A percentile compares a stretch with the other conserved stretches of the same genome.
Conservation (phyloP, 2,888 invertebrate species). For the Anodontia alba region DNA sequence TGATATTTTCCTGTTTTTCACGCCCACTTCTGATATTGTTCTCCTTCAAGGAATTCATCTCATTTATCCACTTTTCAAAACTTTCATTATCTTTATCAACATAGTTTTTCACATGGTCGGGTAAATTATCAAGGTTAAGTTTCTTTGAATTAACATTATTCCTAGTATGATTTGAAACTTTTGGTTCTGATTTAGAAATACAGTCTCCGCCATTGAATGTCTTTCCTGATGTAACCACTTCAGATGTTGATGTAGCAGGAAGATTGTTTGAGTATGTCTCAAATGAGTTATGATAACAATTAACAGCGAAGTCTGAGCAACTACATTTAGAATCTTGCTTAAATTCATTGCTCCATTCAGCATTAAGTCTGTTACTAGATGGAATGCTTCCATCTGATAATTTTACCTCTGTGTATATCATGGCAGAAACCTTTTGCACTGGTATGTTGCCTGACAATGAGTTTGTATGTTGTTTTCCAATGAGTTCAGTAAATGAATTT, state of each 20-base stretch:
- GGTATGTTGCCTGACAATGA: too few relatives aligned
- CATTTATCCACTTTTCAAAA: slow-evolving; percentile 84
- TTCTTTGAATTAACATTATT: not conserved
- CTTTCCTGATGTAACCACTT: not conserved
- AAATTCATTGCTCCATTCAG: not conserved
- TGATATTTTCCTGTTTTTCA: slow-evolving; percentile 77
- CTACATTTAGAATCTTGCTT: not conserved
- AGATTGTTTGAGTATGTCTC: not conserved
- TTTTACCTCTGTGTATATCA: too few relatives aligned
- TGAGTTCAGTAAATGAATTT: not conserved
- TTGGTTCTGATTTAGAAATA: not conserved
- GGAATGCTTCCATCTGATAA: too few relatives aligned
- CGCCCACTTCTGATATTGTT: slow-evolving; percentile 75
- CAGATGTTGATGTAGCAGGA: not conserved
- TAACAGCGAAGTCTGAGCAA: not conserved
- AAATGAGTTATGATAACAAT: not conserved
- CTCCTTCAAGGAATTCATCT: slow-evolving; percentile 71
- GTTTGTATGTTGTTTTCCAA: not conserved
- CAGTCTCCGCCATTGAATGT: not conserved
- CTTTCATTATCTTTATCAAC: slow-evolving; percentile 83
- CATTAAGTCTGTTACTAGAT: not conserved
- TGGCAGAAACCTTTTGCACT: too few relatives aligned
- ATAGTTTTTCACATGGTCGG: slow-evolving; percentile 63
- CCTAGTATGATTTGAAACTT: not conserved
- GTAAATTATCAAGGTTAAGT: slow-evolving; percentile 30